Evolutionary conservation across 2,888 invertebrate species (phyloP).

Genomic region (Luffia ferchaultella): DNA sequence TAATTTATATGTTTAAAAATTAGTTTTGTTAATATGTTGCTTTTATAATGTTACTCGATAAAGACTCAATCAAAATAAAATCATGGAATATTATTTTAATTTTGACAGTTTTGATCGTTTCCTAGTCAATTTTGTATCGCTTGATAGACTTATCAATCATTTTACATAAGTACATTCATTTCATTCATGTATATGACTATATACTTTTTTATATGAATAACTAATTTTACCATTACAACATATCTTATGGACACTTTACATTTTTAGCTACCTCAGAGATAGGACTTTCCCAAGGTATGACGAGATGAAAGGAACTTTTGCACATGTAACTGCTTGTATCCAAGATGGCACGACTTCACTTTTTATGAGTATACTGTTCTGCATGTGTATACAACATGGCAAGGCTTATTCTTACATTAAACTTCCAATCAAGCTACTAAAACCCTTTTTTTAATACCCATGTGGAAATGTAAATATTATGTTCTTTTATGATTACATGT

Average conservation of each 20-base stretch:
- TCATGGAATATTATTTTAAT: no score
- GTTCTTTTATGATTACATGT: background rate
- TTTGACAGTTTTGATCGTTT: no score
- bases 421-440: no score
- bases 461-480: background rate
- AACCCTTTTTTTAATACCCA: background rate
- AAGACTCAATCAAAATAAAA: no score
- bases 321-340: constrained; percentile 42
- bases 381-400: constrained; percentile 47
- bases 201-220: no score
- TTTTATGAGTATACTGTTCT: constrained; percentile 17
- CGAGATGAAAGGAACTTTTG: constrained; percentile 30
- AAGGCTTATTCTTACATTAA: constrained; percentile 34
- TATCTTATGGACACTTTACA: constrained; percentile 20
- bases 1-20: no score
- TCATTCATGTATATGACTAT: no score
- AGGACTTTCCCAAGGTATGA: constrained; percentile 92
- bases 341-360: constrained; percentile 52
- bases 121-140: no score
- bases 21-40: no score
- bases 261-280: constrained; percentile 88
- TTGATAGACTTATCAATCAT: no score
- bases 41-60: no score
- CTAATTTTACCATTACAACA: background rate
- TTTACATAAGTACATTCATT: no score